Evolutionary conservation across 2,113 vertebrate genomes (phyloP).

Genomic region (Psilopogon haemacephalus): DNA sequence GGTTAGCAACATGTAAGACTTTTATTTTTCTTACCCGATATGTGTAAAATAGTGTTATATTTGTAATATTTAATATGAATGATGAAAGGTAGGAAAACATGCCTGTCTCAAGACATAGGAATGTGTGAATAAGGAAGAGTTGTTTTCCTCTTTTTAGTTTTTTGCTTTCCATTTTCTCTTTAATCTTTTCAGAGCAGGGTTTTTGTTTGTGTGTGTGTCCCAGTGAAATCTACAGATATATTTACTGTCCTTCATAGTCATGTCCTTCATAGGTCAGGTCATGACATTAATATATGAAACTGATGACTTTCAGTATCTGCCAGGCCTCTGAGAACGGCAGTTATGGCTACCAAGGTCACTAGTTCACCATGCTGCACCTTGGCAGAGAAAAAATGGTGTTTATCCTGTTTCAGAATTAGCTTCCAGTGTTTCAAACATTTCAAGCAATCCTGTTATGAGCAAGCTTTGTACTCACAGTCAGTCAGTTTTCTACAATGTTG

Average conservation of each 20-base stretch:
- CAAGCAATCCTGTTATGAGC: not conserved
- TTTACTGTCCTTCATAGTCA: not conserved
- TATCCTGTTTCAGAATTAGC: not conserved
- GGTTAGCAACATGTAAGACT: fast-evolving
- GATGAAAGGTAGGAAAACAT: not conserved
- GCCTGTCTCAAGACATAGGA: not conserved
- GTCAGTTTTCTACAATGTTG: not conserved
- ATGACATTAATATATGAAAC: not conserved
- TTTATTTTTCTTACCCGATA: not conserved
- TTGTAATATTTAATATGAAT: not conserved
- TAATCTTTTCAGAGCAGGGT: not conserved
- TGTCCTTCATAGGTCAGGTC: not conserved
- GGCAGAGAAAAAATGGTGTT: not conserved
- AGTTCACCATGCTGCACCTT: not conserved
- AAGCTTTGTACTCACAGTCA: not conserved
- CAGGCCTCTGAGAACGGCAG: not conserved
- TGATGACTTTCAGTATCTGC: not conserved
- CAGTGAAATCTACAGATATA: not conserved
- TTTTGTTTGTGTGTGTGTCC: no score
- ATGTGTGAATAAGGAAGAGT: fast-evolving
- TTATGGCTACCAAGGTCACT: not conserved
- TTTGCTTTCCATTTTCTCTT: not conserved
- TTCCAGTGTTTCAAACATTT: not conserved
- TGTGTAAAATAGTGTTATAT: fast-evolving
- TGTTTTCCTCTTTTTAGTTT: no score